Base-by-base conservation (phyloP, 2,113 vertebrate genomes). In the Empidonax traillii region DNA sequence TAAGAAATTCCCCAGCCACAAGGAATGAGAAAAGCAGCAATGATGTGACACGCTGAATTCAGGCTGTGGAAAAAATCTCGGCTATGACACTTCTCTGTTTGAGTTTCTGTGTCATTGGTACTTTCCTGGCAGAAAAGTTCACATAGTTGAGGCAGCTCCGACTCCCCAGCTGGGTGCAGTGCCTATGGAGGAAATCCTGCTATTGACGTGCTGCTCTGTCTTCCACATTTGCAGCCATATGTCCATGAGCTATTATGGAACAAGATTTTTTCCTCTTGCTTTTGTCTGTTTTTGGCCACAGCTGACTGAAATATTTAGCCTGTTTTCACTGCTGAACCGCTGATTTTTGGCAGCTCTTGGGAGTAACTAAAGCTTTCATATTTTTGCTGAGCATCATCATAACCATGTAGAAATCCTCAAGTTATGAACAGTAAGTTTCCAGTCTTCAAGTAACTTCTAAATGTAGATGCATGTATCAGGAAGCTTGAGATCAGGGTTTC, bases 41-140 rank as follows among this genome's bases (percentile, higher is more conserved):
- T 58, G 77, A 81, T 63, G 83, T 58, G 89, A 79, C 59, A 65
- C 35, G 15, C 14, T 73, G 74, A 73, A 87, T 79, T 73, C 74
- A 58, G 86, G 46, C 78, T 62, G 67, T 76, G 93, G 94, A 91
- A 95, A 94, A 95, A 82, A 94, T 94, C 91, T 93, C 3, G 3
- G 85, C 81, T 83, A 59, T 85, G 91, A 39, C 44, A 58, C 41
- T 87, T 62, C 63, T 73, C 78, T 89, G 2, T 82, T 75, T 75
- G 78, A 82, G 85, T 89, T 95, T 61, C 62, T 53, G 22, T 82
- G 37, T 76, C 93, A 51, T 85, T 87, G 65, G 43, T 37, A 53
- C 37, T 89, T 83, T 79, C 87, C 47, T 28, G 51, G 51, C 61
- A 52, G 76, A 79, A 83, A 39, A 85, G 56, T 28, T 89, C n/a